Percentiles rank a stretch among this genome's conserved stretches.
phyloP scores from a whole-genome alignment of 2,888 invertebrate species.

The Lissonota sp. region DNA sequence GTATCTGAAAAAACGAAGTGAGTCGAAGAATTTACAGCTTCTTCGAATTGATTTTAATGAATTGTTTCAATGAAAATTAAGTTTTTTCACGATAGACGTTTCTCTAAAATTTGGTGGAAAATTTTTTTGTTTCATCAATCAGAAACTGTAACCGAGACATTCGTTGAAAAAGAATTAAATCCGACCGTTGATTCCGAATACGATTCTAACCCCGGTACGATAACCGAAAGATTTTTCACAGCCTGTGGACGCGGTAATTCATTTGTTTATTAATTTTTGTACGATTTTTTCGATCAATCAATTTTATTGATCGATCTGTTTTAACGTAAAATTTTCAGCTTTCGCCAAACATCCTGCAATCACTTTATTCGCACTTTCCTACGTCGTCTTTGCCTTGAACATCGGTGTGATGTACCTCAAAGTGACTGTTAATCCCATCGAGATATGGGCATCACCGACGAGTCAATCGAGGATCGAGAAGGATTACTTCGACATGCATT shows the following conservation, averaged over 20 bases:
- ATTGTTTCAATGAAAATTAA: neutral
- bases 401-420: conserved; percentile 89
- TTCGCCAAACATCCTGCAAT: conserved; percentile 89
- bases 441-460: conserved; percentile 95
- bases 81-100: too few species aligned
- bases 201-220: neutral
- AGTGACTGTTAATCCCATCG: conserved; percentile 94
- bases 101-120: too few species aligned
- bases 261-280: too few species aligned
- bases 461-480: conserved; percentile 93
- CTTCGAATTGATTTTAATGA: neutral
- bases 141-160: too few species aligned
- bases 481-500: conserved; percentile 93
- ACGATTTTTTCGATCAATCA: too few species aligned
- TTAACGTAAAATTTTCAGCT: conserved; percentile 77
- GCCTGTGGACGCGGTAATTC: conserved; percentile 84
- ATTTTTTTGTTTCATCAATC: too few species aligned
- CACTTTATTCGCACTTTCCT: conserved; percentile 87
- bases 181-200: too few species aligned
- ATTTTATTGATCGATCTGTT: neutral
- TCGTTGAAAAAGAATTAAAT: too few species aligned
- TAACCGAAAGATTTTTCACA: conserved; percentile 82
- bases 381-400: conserved; percentile 87
- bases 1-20: conserved; percentile 36
- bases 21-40: neutral